phyloP scores from a whole-genome alignment of 2,797 vertebrate species.

The Chromis chromis region DNA sequence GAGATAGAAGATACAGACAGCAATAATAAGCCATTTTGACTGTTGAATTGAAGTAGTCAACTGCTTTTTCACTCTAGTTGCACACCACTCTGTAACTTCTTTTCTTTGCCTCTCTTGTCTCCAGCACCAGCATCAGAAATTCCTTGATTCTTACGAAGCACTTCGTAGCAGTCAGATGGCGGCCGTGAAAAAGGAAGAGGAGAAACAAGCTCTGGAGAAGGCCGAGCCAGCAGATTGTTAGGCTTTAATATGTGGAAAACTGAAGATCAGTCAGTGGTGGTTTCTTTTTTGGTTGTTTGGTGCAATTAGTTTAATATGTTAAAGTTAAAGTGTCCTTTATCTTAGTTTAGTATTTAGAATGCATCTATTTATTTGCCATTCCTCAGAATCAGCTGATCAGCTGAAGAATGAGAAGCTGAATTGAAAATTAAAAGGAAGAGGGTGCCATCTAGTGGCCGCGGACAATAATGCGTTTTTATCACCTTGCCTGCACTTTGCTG shows the following conservation, averaged over 20 bases:
- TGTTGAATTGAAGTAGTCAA: slow-evolving; percentile 3
- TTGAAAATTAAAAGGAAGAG: slow-evolving; percentile 71
- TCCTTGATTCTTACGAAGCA: slow-evolving; percentile 77
- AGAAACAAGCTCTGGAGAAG: slow-evolving; percentile 73
- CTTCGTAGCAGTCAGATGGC: slow-evolving; percentile 80
- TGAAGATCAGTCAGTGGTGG: slow-evolving; percentile 9
- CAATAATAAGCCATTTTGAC: slow-evolving; percentile 4
- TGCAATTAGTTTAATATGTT: slow-evolving; percentile 13
- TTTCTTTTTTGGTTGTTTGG: background rate
- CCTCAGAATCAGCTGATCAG: slow-evolving; percentile 41
- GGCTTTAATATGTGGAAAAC: slow-evolving; percentile 4
- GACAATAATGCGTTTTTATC: slow-evolving; percentile 56
- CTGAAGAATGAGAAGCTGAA: slow-evolving; percentile 57
- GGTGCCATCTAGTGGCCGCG: slow-evolving; percentile 81
- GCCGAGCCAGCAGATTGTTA: slow-evolving; percentile 49
- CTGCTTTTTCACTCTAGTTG: slow-evolving; percentile 5
- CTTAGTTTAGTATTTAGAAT: slow-evolving; percentile 20
- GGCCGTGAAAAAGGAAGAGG: slow-evolving; percentile 73
- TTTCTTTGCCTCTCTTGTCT: slow-evolving; percentile 31
- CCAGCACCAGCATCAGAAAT: slow-evolving; percentile 80
- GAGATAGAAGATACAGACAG: background rate
- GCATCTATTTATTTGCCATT: slow-evolving; percentile 23
- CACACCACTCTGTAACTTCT: slow-evolving; percentile 17
- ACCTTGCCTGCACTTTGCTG: slow-evolving; percentile 41
- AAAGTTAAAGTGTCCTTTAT: slow-evolving; percentile 22